phyloP scores from a whole-genome alignment of 2,888 invertebrate species.

The Bellardia bayeri region DNA sequence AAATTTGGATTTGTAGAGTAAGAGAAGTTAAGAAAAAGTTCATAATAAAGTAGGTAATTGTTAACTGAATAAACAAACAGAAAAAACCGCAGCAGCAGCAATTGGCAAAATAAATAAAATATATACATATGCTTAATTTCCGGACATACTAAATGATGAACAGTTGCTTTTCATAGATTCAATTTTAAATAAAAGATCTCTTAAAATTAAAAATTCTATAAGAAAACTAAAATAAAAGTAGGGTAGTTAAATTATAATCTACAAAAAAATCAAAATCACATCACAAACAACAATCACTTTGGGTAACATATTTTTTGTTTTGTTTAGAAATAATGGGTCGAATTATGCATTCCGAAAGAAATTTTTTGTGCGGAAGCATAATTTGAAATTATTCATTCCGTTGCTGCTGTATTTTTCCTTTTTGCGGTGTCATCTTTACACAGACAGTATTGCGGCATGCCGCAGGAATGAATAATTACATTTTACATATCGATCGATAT shows the following conservation, averaged over 20 bases:
- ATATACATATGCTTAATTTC: conserved; percentile 13
- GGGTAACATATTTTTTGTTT: conserved; percentile 25
- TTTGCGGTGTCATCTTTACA: too few relatives aligned
- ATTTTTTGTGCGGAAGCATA: too few relatives aligned
- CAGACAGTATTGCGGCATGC: too few relatives aligned
- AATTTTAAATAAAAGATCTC: neutral
- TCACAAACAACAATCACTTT: conserved; percentile 66
- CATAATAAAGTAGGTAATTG: neutral
- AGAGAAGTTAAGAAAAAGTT: neutral
- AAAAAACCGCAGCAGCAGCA: conserved; percentile 29
- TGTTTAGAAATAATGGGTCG: neutral
- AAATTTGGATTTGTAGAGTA: conserved; percentile 14
- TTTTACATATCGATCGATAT: too few relatives aligned
- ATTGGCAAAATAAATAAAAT: conserved; percentile 4
- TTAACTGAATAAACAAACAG: neutral
- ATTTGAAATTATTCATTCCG: too few relatives aligned
- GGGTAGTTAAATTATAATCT: conserved; percentile 3
- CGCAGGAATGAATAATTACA: too few relatives aligned
- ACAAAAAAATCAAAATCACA: conserved; percentile 51
- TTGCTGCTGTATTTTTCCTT: too few relatives aligned
- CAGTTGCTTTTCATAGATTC: neutral
- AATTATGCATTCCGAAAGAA: too few relatives aligned
- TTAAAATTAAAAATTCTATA: neutral
- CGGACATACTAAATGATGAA: neutral
- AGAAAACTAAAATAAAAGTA: neutral